These are phyloP conservation scores for Platygyra sinensis DNA, from an alignment of 64 coral and sea anemone species.

Conservation along the genomic window DNA sequence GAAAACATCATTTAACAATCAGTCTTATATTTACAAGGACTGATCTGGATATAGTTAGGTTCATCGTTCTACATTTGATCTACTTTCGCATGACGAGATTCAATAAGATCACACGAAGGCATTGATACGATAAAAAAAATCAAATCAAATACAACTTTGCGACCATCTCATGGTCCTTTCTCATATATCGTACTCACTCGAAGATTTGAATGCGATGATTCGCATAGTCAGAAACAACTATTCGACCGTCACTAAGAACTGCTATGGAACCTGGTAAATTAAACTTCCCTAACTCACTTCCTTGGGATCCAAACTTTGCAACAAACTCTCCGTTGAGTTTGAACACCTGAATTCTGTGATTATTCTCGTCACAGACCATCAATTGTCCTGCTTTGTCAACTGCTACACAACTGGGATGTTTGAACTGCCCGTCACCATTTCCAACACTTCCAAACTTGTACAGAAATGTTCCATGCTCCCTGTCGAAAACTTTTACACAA, in stretches of 20 bases:
- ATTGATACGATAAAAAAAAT: too few species aligned
- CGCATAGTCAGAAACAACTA: conserved; percentile 51
- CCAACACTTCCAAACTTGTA: conserved; percentile 45
- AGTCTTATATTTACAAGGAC: too few species aligned
- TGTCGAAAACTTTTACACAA: background rate
- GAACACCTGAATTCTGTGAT: conserved; percentile 48
- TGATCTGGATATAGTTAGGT: too few species aligned
- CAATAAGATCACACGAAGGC: too few species aligned
- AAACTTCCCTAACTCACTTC: conserved; percentile 27
- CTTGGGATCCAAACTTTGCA: conserved; percentile 28
- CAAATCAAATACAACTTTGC: too few species aligned
- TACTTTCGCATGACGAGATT: too few species aligned
- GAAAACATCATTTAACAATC: too few species aligned
- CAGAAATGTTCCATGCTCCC: background rate
- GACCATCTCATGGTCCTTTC: too few species aligned
- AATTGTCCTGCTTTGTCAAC: conserved; percentile 47
- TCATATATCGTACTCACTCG: background rate
- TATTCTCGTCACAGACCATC: conserved; percentile 47
- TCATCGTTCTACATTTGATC: too few species aligned
- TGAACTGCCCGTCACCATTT: conserved; percentile 9
- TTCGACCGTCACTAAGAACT: conserved; percentile 70
- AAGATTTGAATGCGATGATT: conserved; percentile 84
- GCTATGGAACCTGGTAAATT: conserved; percentile 55
- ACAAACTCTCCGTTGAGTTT: background rate
- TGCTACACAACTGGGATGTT: conserved; percentile 29